Evolutionary conservation across 2,888 invertebrate species (phyloP).

Genomic region (Xestia c-nigrum): DNA sequence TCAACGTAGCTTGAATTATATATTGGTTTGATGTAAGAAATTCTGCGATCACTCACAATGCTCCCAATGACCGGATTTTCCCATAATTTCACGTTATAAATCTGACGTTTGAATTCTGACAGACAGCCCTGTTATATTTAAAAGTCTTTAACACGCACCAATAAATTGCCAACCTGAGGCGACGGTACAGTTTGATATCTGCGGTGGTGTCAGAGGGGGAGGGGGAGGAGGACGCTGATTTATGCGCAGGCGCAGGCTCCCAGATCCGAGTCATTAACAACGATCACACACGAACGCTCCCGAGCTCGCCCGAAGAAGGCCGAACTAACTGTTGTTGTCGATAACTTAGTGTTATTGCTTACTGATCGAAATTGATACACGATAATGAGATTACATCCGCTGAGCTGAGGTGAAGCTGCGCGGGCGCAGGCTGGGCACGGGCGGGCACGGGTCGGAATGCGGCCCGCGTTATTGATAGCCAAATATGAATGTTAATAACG

Average conservation of each 20-base stretch:
- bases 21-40: background rate
- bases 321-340: constrained; percentile 56
- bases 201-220: background rate
- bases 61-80: background rate
- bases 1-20: background rate
- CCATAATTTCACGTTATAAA: constrained; percentile 8
- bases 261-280: constrained; percentile 40
- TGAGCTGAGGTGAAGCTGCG: constrained; percentile 26
- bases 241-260: constrained; percentile 45
- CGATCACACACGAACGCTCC: constrained; percentile 36
- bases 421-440: constrained; percentile 8
- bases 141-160: constrained; percentile 49
- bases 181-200: background rate
- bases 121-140: constrained; percentile 32
- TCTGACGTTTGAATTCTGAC: constrained; percentile 3
- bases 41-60: background rate
- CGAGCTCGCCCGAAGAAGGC: constrained; percentile 19
- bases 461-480: constrained; percentile 34
- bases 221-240: constrained; percentile 33
- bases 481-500: constrained; percentile 49
- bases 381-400: constrained; percentile 59
- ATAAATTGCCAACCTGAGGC: constrained; percentile 48
- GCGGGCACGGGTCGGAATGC: constrained; percentile 52
- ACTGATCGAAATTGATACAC: constrained; percentile 54
- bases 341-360: constrained; percentile 63